Base-by-base conservation (phyloP, 1,140 invertebrate species). In the Temnothorax curvispinosus region DNA sequence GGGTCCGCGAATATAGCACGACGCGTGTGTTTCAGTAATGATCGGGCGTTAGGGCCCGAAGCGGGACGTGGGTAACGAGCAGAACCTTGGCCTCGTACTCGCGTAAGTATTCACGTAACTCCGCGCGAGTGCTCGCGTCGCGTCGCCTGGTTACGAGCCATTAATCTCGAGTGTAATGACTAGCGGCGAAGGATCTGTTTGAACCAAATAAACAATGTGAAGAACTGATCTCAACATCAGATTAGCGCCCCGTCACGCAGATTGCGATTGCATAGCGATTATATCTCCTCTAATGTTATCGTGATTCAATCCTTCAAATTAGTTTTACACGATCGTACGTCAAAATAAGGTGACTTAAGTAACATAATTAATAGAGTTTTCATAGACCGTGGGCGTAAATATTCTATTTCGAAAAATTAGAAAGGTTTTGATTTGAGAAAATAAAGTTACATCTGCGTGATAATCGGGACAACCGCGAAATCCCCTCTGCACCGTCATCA, bases 41-140 rank as follows among this genome's bases (percentile, higher is more conserved):
- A 64, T 52, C 35, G 77, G 9, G 74, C n/a, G 77, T 54, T 75
- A 72, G 87, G 76, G 62, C 82, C 60, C 58, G 54, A 85, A 89
- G 60, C 60, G 88, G 90, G 62, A 91, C 89, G 56, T 80, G 65
- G 89, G 64, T 90, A 85, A 91, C 74, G 56, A 91, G 85, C 38
- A 86, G 86, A 81, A 86, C 90, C 89, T 91, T 90, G 90, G 88
- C 86, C 88, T 62, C 89, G 64, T 90, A 82, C 86, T 84, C 64
- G 58, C 56, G 27, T 88, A 91, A 90, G 76, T 85, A 88, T 84
- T 90, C 87, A 69, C 80, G 76, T 76, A 90, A 77, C 87, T 87
- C 64, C 32, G 52, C 35, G 27, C 87, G 89, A 80, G 77, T 84
- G 72, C 54, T 84, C 58, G 52, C 52, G 52, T 54, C 52, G n/a